A percentile compares a stretch with the other conserved stretches of the same genome.
Evolutionary conservation across 1,140 invertebrate genomes (phyloP).

Genomic region (Anthonomus grandis): DNA sequence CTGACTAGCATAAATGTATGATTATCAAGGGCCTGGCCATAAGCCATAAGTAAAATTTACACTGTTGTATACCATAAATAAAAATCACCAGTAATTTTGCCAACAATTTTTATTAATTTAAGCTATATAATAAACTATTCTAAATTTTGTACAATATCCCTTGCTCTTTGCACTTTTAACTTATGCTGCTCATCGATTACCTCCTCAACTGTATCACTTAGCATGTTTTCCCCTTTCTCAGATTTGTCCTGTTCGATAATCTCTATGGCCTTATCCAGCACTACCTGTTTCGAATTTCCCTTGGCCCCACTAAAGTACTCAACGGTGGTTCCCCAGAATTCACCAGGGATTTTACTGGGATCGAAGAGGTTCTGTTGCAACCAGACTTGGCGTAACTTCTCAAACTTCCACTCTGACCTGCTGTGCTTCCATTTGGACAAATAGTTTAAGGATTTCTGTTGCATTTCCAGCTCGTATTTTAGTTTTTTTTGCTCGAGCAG

Average conservation of each 20-base stretch:
- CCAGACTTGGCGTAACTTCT: constrained; percentile 72
- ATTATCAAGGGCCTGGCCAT: too few relatives aligned
- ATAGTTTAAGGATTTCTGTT: constrained; percentile 54
- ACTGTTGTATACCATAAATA: too few relatives aligned
- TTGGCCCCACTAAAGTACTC: constrained; percentile 67
- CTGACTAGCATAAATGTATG: too few relatives aligned
- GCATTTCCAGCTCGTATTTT: constrained; percentile 33
- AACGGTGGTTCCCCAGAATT: constrained; percentile 60
- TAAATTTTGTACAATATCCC: constrained; percentile 40
- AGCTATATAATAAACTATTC: constrained; percentile 32
- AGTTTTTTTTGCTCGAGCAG: constrained; percentile 35
- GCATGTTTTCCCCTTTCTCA: too few relatives aligned
- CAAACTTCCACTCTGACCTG: constrained; percentile 70
- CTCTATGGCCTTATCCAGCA: constrained; percentile 61
- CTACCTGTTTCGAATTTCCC: constrained; percentile 59
- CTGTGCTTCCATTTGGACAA: constrained; percentile 68
- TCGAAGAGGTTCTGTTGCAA: constrained; percentile 66
- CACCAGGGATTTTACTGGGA: constrained; percentile 54
- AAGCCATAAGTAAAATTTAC: too few relatives aligned
- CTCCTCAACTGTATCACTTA: too few relatives aligned
- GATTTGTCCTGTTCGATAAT: constrained; percentile 61
- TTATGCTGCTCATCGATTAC: constrained; percentile 36
- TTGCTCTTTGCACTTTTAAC: constrained; percentile 33
- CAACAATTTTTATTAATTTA: constrained; percentile 4
- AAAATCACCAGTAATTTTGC: too few relatives aligned